Evolutionary conservation across 2,888 invertebrate genomes (phyloP), one percentile per base, ranked within the genome.

Genomic region (Amphipoea lucens): DNA sequence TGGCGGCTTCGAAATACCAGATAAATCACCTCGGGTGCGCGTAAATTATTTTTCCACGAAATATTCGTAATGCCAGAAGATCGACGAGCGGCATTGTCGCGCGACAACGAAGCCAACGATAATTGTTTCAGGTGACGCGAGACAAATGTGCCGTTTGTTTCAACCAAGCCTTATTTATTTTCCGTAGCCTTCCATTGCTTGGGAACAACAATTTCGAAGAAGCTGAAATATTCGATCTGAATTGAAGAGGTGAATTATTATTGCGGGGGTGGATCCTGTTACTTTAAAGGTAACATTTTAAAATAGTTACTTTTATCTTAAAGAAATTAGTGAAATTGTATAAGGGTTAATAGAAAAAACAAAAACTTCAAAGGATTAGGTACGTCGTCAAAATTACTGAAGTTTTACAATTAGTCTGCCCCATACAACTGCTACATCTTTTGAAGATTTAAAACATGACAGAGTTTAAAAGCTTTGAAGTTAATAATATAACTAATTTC

Each of bases 81-180:
- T 84, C 73, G 74, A 84, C 70, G 86, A 77, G 83, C 78, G 62
- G 57, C 70, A 74, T 86, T 86, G 77, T 84, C 60, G 67, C 66
- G 66, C 78, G 71, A 65, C 73, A 51, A 54, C 69, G 72, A 81
- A 79, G 76, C 74, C 71, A 12, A 54, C 85, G 78, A 79, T 85
- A 79, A 87, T 86, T 87, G 82, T 74, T 71, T 67, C 81, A 78
- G 87, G 81, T 87, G 85, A 81, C 85, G 57, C 66, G 66, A 51
- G 79, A 87, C 79, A 79, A 86, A 82, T 78, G 74, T 76, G 65
- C 51, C 68, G 68, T 77, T 84, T 81, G 81, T 87, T 79, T 78
- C 72, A 67, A 57, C 74, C 78, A 73, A 71, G 74, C 81, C 67
- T 78, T 87, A 79, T 85, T 87, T 84, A 84, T 85, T 87, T 72